Evolutionary conservation across 2,797 vertebrate species (phyloP), one percentile per base, ranked within the genome.

Genomic region (Brachyalestes nurse): DNA sequence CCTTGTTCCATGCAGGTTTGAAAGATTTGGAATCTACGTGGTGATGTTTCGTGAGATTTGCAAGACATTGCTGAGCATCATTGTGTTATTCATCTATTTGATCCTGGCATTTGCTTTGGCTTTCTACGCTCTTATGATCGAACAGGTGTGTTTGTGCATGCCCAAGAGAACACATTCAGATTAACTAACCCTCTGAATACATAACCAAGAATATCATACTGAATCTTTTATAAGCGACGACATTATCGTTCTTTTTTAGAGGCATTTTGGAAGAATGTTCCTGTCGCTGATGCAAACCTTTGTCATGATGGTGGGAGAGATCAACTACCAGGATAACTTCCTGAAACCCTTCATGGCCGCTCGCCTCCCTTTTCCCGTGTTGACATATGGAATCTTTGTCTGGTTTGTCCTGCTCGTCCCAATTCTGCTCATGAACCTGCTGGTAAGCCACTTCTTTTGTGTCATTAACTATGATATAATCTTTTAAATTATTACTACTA

Each of bases 21-120:
- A 96, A 89, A 92, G 91, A 72, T 95, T 93, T 87, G 96, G 96
- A 0, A 97, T 97, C 83, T 97, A 97, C 38, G 94, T 97, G 78
- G 96, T 97, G 83, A 97, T 97, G 96, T 93, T 97, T 89, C 94
- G 93, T 83, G 96, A 96, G 82, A 96, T 96, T 77, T 83, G 95
- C 85, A 93, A 89, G 78, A 97, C 96, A 14, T 88, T 97, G 81
- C 70, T 96, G 84, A 90, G 94, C 70, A 96, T 96, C 67, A 91
- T 93, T 2, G 82, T 93, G 0, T 90, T 97, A 55, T 97, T 95
- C 87, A 88, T 96, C 82, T 97, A 95, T 86, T 90, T 97, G 62
- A 90, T 97, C 74, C 13, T 97, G 90, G 96, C 95, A 16, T 96
- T 96, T 86, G 95, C 95, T 47, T 90, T 97, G 78, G 92, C 95